Percentiles rank a stretch among this genome's conserved stretches.
Evolutionary conservation across 2,797 vertebrate species (phyloP).

Genomic region (Halcyon chelicuti): DNA sequence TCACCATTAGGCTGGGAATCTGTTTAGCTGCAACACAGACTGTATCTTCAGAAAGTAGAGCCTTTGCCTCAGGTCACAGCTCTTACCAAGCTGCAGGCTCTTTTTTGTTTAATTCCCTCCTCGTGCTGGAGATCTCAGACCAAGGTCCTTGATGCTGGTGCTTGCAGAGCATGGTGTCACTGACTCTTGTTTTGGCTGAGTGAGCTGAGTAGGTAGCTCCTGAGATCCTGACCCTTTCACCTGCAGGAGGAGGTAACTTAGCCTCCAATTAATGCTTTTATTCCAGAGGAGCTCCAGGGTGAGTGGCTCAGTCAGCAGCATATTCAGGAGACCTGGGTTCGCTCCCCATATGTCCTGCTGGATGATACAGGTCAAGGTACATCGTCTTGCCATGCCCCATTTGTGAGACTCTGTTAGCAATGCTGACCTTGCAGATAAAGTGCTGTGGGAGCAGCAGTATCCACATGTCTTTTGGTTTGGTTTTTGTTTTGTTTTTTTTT

Average conservation of each 20-base stretch:
- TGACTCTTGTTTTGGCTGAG: background rate
- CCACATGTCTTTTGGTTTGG: background rate
- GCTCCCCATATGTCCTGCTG: background rate
- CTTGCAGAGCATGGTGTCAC: background rate
- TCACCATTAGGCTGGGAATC: rapidly evolving
- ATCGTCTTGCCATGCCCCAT: background rate
- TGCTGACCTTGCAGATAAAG: background rate
- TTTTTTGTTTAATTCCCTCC: no score
- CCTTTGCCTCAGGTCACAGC: background rate
- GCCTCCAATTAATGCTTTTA: background rate
- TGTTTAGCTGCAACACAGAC: background rate
- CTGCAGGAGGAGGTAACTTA: background rate
- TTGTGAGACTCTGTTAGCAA: background rate
- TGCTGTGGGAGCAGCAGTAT: background rate
- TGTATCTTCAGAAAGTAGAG: background rate
- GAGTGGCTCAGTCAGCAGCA: background rate
- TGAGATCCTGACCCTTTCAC: background rate
- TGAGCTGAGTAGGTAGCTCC: background rate
- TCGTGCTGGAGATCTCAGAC: background rate
- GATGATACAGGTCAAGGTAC: background rate
- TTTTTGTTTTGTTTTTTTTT: no score
- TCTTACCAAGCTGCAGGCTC: background rate
- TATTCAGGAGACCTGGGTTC: background rate
- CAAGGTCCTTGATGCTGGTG: rapidly evolving
- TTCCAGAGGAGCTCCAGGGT: background rate